phyloP scores from a whole-genome alignment of 2,888 invertebrate species.

The Sarcophaga rosellei region DNA sequence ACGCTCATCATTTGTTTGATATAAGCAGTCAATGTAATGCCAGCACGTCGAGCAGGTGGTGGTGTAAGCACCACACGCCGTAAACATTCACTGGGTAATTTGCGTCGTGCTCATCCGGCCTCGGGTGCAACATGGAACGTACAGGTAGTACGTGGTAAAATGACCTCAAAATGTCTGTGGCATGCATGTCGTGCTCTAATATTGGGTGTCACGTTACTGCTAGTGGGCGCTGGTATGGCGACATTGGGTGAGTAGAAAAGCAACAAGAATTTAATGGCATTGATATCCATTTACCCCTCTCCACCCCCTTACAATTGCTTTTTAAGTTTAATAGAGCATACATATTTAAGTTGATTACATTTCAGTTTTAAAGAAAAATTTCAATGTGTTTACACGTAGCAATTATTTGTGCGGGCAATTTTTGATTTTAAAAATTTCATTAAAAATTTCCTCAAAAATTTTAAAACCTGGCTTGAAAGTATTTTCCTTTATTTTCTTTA shows the following conservation, averaged over 20 bases:
- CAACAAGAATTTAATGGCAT: neutral
- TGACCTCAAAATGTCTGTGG: constrained; percentile 95
- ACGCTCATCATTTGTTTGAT: neutral
- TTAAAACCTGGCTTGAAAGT: neutral
- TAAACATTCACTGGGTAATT: constrained; percentile 82
- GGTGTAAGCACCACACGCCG: constrained; percentile 75
- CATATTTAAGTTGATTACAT: neutral
- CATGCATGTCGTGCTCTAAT: constrained; percentile 96
- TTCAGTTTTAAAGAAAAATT: neutral
- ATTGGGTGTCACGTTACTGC: constrained; percentile 92
- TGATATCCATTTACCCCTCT: neutral
- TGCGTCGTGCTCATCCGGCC: constrained; percentile 88
- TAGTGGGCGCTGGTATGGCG: constrained; percentile 95
- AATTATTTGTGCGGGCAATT: too few relatives aligned
- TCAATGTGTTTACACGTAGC: too few relatives aligned
- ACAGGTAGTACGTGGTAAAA: constrained; percentile 92
- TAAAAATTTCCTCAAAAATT: too few relatives aligned
- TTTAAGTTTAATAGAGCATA: neutral
- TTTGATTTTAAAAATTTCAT: too few relatives aligned
- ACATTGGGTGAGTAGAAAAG: constrained; percentile 87
- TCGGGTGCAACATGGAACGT: constrained; percentile 93
- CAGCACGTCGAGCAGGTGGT: constrained; percentile 68
- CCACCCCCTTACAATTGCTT: neutral
- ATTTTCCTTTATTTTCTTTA: neutral
- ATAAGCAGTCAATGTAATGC: constrained; percentile 64